Evolutionary conservation across 1,140 invertebrate species (phyloP).

Genomic region (Acarapis woodi): DNA sequence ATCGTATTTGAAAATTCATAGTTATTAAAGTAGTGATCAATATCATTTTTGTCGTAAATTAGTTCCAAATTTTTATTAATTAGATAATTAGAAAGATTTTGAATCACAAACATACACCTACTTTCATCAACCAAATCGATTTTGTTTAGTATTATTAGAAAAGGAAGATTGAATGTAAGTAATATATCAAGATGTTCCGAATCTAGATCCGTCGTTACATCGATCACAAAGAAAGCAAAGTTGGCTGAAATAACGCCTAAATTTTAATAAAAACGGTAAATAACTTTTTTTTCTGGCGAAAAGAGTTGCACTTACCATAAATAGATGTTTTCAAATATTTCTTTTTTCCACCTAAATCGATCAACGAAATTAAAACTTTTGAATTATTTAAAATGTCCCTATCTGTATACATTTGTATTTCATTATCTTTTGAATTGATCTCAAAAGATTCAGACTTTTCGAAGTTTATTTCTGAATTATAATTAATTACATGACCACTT

Average conservation of each 20-base stretch:
- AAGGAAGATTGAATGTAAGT: constrained; percentile 47
- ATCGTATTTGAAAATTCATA: not conserved
- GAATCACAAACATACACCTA: not conserved
- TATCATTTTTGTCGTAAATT: not conserved
- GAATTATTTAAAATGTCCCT: constrained; percentile 68
- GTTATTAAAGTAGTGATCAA: not conserved
- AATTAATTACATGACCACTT: constrained; percentile 44
- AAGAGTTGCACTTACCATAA: too few species aligned
- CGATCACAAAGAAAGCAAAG: constrained; percentile 69
- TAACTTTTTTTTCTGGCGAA: too few species aligned
- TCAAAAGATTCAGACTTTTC: constrained; percentile 76
- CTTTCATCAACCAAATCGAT: constrained; percentile 29
- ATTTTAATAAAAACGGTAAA: too few species aligned
- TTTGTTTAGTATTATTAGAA: constrained; percentile 71
- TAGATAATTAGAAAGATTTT: not conserved
- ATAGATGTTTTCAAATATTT: constrained; percentile 88
- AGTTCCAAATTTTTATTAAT: not conserved
- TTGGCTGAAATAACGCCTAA: constrained; percentile 78
- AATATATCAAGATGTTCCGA: constrained; percentile 52
- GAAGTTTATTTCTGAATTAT: constrained; percentile 76
- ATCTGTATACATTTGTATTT: constrained; percentile 70
- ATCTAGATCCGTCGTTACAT: constrained; percentile 26
- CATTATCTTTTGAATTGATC: constrained; percentile 40
- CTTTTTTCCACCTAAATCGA: constrained; percentile 82
- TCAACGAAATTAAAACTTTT: constrained; percentile 72